These are phyloP conservation scores for Coryphaenoides rupestris DNA, from an alignment of 2,113 vertebrate genomes.

Conservation along the genomic window DNA sequence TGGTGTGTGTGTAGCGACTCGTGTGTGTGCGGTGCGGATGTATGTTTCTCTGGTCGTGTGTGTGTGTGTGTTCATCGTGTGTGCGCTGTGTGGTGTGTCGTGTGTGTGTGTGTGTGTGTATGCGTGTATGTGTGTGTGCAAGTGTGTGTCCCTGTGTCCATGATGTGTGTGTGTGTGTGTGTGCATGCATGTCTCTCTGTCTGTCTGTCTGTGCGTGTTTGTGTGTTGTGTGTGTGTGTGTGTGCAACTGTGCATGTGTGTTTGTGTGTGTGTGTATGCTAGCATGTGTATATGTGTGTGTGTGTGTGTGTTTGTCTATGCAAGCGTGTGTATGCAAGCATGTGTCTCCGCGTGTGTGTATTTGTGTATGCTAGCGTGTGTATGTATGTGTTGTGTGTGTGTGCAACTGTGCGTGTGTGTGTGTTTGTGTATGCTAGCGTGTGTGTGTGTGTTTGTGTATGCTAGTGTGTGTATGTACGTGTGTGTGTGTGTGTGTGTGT, in stretches of 20 bases:
- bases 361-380: too few relatives aligned
- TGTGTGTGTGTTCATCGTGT: too few relatives aligned
- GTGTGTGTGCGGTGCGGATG: constrained; percentile 17
- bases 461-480: constrained; percentile 1
- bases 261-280: too few relatives aligned
- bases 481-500: constrained; percentile 21
- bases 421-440: neutral
- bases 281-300: neutral
- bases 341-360: too few relatives aligned
- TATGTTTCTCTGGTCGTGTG: too few relatives aligned
- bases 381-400: too few relatives aligned
- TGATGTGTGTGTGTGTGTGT: too few relatives aligned
- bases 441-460: neutral
- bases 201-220: too few relatives aligned
- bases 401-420: too few relatives aligned
- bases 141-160: neutral
- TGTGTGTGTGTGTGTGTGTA: constrained; percentile 18
- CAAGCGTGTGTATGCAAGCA: neutral
- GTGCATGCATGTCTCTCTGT: too few relatives aligned
- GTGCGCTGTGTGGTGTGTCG: neutral
- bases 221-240: too few relatives aligned
- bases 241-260: too few relatives aligned
- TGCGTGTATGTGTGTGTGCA: neutral
- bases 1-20: constrained; percentile 7
- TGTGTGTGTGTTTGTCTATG: neutral